Evolutionary conservation across 35 echinoderm and acorn worm species (phyloP).

Genomic region (Apostichopus japonicus): DNA sequence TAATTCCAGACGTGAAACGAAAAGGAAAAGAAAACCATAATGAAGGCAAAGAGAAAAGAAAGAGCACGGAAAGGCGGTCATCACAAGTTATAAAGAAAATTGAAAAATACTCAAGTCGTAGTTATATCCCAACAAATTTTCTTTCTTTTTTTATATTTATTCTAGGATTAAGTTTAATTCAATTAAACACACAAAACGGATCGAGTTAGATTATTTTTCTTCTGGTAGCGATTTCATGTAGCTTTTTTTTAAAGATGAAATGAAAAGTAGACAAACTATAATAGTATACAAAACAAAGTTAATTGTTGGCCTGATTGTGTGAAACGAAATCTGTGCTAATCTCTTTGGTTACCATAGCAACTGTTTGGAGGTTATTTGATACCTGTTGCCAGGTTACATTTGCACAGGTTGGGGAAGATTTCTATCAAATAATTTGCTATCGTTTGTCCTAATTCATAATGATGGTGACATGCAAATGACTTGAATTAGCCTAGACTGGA

Average conservation of each 20-base stretch:
- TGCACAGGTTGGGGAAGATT: neutral
- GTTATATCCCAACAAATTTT: neutral
- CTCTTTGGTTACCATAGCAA: constrained; percentile 3
- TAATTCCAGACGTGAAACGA: constrained; percentile 9
- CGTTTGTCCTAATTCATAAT: too few relatives aligned
- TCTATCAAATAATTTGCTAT: neutral
- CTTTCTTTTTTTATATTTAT: neutral
- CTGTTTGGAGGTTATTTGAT: neutral
- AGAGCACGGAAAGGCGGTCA: neutral
- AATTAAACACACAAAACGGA: neutral
- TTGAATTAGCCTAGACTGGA: too few relatives aligned
- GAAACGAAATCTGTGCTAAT: constrained; percentile 32
- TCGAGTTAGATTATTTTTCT: neutral
- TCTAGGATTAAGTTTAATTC: constrained; percentile 41
- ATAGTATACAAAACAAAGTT: neutral
- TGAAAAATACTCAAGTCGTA: neutral
- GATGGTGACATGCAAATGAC: too few relatives aligned
- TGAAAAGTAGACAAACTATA: neutral
- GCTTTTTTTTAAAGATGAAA: neutral
- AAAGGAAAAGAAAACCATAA: constrained; percentile 23
- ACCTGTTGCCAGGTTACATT: neutral
- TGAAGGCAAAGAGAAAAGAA: neutral
- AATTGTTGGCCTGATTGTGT: constrained; percentile 22
- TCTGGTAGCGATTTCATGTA: neutral
- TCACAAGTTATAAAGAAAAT: constrained; percentile 7